Base-by-base conservation (phyloP, 2,797 vertebrate species). In the Lutjanus campechanus region DNA sequence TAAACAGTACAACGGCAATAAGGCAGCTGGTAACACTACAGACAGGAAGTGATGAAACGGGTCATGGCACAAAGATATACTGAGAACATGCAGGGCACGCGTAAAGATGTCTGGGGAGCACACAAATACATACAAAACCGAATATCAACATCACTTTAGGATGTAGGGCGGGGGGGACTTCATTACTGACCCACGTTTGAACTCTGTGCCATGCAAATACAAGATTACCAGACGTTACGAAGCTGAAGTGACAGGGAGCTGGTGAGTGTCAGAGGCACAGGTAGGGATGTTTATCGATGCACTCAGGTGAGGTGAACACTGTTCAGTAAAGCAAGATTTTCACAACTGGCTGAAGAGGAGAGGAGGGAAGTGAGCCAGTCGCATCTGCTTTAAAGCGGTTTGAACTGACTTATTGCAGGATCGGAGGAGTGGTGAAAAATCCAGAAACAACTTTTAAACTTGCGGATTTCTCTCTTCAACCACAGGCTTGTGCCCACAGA, bases 1-100 rank as follows among this genome's bases (percentile, higher is more conserved):
- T 92, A 89, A 93, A 93, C 85, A 67, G 84, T 85, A 55, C 29
- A 88, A 54, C 15, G 17, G 84, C 70, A 77, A 82, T 90, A 93
- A 92, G 91, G 92, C 91, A 91, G 87, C 83, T 85, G 79, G 79
- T 88, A 78, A 85, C 54, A 76, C 87, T 85, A 84, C 70, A 81
- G 67, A 85, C 16, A 77, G 84, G 81, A 93, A 77, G 70, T 86
- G 81, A 83, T 62, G 62, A 81, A 85, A 89, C 44, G 0, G 50
- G 6, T 55, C 69, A 69, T 83, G 88, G 78, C 76, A 84, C 74
- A 62, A 63, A 79, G 49, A 58, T 20, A 17, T 15, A 66, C 69
- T 10, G 44, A 66, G 12, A 40, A 87, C 85, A 84, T 90, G 90
- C 90, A 78, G 65, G 64, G 19, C 25, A 73, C 25, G 12, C 41